A percentile compares a stretch with the other conserved stretches of the same genome.
Evolutionary conservation across 2,888 invertebrate species (phyloP).

Genomic region (Xanthorhoe designata): DNA sequence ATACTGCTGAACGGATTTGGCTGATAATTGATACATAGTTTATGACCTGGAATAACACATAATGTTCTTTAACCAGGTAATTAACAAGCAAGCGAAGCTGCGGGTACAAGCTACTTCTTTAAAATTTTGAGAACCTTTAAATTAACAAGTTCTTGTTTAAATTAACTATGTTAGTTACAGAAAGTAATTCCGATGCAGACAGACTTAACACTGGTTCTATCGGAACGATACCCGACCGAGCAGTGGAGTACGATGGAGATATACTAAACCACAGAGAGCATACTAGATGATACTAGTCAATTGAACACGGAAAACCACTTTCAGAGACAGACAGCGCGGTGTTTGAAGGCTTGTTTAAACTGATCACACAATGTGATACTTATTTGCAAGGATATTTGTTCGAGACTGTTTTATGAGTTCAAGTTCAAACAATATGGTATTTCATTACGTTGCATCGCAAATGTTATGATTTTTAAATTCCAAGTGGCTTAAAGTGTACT

Average conservation of each 20-base stretch:
- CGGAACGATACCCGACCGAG: constrained; percentile 38
- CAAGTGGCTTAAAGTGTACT: background rate
- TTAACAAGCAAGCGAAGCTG: no score
- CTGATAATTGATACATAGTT: no score
- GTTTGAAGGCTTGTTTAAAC: constrained; percentile 52
- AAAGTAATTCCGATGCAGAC: constrained; percentile 42
- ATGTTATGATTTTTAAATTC: background rate
- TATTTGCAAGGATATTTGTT: background rate
- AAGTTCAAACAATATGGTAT: constrained; percentile 13
- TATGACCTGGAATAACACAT: no score
- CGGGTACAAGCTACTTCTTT: no score
- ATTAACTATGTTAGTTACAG: background rate
- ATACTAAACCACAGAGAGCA: constrained; percentile 20
- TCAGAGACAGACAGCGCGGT: constrained; percentile 54
- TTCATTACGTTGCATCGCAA: background rate
- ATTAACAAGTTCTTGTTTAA: no score
- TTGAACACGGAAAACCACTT: constrained; percentile 63
- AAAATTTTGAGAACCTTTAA: no score
- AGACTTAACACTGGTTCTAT: constrained; percentile 51
- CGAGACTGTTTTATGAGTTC: constrained; percentile 14
- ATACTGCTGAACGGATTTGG: no score
- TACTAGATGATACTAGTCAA: constrained; percentile 33
- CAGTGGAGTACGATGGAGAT: constrained; percentile 42
- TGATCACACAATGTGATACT: constrained; percentile 36
- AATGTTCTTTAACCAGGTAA: no score